Base-by-base conservation (phyloP, 1,140 invertebrate genomes). In the Pogonomyrmex californicus region DNA sequence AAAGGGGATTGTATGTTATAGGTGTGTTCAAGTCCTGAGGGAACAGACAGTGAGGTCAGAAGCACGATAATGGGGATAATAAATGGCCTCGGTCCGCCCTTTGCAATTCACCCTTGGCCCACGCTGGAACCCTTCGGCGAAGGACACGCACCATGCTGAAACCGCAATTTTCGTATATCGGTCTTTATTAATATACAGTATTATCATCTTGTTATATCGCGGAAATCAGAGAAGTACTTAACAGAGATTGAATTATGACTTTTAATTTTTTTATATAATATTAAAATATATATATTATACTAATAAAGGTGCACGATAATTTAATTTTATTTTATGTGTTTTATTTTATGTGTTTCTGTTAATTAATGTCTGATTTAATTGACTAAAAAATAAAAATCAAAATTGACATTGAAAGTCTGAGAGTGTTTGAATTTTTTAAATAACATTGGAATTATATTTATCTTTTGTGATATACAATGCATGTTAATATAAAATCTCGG, bases 51-150 rank as follows among this genome's bases (percentile, higher is more conserved):
- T 79, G 85, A 90, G 86, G 83, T 92, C 87, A 70, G 83, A 87
- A 77, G 78, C 87, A 87, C 63, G 88, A 92, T 92, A 92, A 92
- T 92, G 75, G 91, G 83, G 91, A 92, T 92, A 92, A 92, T 92
- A 92, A 91, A 92, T 92, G 91, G 88, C 77, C 86, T 51, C 30
- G 79, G 82, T 86, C 73, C 66, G 56, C 87, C 88, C 88, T 90
- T 86, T 88, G 85, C 82, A 87, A 86, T 73, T 85, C 60, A 89
- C 75, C 76, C 76, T 76, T 89, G 76, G 82, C 83, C 68, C 70
- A 7, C n/a, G 36, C 38, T 73, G 73, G 51, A 71, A 47, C 75
- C 33, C 56, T 86, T 51, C 63, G 70, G 62, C 63, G 81, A 75
- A 81, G 41, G 71, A 88, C 87, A 89, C 62, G 51, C 62, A 66